phyloP scores from a whole-genome alignment of 2,113 vertebrate genomes.

The Cyprinodon brontotheroides region DNA sequence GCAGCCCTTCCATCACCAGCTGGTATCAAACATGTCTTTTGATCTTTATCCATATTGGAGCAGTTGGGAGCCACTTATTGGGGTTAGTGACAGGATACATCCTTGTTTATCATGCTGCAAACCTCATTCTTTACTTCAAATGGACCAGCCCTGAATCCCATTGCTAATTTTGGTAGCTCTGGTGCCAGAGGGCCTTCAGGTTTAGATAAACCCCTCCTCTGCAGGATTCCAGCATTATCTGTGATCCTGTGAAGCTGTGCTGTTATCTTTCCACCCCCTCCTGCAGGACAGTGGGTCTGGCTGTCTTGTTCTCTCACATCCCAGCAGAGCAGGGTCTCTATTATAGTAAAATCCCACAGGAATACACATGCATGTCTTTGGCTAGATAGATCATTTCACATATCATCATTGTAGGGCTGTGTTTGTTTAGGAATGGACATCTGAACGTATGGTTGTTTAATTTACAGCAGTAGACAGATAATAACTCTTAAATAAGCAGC shows the following conservation, averaged over 20 bases:
- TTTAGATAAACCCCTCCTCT: constrained; percentile 72
- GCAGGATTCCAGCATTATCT: constrained; percentile 77
- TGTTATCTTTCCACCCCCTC: constrained; percentile 45
- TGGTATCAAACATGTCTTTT: constrained; percentile 42
- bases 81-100: constrained; percentile 51
- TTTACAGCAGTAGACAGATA: constrained; percentile 61
- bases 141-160: constrained; percentile 55
- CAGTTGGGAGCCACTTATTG: constrained; percentile 63
- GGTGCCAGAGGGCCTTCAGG: constrained; percentile 71
- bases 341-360: constrained; percentile 51
- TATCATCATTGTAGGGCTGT: constrained; percentile 43
- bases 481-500: constrained; percentile 79
- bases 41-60: constrained; percentile 61
- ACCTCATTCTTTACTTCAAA: constrained; percentile 74
- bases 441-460: constrained; percentile 55
- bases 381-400: constrained; percentile 39
- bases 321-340: constrained; percentile 26
- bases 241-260: constrained; percentile 48
- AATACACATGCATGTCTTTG: constrained; percentile 57
- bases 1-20: constrained; percentile 49
- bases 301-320: constrained; percentile 39
- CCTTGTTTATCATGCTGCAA: constrained; percentile 7
- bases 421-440: not conserved
- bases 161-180: constrained; percentile 78
- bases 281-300: constrained; percentile 23